Evolutionary conservation across 2,797 vertebrate species (phyloP).

Genomic region (Eleutherodactylus coqui): DNA sequence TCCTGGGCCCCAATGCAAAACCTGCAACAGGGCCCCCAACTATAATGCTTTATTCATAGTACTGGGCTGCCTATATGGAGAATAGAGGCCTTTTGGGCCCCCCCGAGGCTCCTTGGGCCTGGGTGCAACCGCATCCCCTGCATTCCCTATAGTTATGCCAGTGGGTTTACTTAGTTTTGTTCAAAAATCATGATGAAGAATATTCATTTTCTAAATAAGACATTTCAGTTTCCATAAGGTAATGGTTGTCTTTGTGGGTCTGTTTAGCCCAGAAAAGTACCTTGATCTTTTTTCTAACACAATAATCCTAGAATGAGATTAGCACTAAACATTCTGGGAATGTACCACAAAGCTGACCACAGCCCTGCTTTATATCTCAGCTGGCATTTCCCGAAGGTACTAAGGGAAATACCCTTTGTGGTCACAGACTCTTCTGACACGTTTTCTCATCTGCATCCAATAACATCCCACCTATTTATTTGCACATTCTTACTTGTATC

Average conservation of each 20-base stretch:
- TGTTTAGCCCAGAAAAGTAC: background rate
- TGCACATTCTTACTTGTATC: background rate
- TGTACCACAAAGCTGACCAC: conserved; percentile 20
- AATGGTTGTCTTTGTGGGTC: background rate
- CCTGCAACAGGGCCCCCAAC: too few relatives aligned
- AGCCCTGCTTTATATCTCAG: background rate
- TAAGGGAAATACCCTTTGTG: conserved; percentile 26
- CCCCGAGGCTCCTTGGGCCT: too few relatives aligned
- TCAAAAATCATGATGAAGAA: background rate
- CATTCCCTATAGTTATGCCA: too few relatives aligned
- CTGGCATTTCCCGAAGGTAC: background rate
- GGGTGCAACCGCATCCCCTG: too few relatives aligned
- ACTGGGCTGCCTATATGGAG: too few relatives aligned
- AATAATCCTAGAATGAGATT: conserved; percentile 10
- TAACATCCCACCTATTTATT: conserved; percentile 14
- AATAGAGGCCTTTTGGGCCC: too few relatives aligned
- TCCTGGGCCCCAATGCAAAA: too few relatives aligned
- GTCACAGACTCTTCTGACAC: background rate
- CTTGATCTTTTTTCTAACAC: background rate
- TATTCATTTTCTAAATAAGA: background rate
- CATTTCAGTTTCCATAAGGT: background rate
- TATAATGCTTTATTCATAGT: background rate
- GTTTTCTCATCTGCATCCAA: conserved; percentile 23
- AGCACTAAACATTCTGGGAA: conserved; percentile 17
- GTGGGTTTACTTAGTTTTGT: background rate